A percentile compares a stretch with the other conserved stretches of the same genome.
Evolutionary conservation across 2,888 invertebrate genomes (phyloP).

Genomic region (Petrophora chlorosata): DNA sequence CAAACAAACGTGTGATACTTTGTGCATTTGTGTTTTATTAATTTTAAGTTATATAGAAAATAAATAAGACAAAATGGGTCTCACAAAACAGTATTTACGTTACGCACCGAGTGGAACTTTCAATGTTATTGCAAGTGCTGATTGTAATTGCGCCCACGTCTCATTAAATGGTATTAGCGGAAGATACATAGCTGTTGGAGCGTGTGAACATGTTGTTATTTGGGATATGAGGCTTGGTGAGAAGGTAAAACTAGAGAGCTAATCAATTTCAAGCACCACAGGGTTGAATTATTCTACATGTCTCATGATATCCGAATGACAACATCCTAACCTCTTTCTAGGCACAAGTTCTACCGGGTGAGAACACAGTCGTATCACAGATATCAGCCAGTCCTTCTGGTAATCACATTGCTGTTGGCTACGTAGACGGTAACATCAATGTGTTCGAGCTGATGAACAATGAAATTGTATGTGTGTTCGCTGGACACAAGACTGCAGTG

Average conservation of each 20-base stretch:
- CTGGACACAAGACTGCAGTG: slow-evolving; percentile 94
- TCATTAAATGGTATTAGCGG: slow-evolving; percentile 90
- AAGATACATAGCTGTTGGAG: slow-evolving; percentile 94
- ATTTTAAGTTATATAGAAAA: slow-evolving; percentile 11
- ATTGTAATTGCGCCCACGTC: slow-evolving; percentile 92
- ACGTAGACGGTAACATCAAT: slow-evolving; percentile 93
- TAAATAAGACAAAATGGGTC: slow-evolving; percentile 85
- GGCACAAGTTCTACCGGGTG: slow-evolving; percentile 91
- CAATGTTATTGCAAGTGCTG: slow-evolving; percentile 92
- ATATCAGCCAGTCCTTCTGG: slow-evolving; percentile 90
- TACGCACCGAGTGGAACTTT: slow-evolving; percentile 93
- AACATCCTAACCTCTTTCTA: slow-evolving; percentile 54
- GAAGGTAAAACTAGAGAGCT: slow-evolving; percentile 81
- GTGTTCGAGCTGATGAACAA: slow-evolving; percentile 90
- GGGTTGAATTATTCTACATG: neutral
- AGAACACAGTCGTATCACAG: slow-evolving; percentile 90
- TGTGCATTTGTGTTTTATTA: neutral
- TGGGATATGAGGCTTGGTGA: slow-evolving; percentile 96
- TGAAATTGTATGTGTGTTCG: slow-evolving; percentile 88
- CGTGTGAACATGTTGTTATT: slow-evolving; percentile 95
- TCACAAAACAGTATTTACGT: slow-evolving; percentile 97
- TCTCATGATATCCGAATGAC: neutral
- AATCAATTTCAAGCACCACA: neutral
- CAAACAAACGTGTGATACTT: no score
- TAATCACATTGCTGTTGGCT: slow-evolving; percentile 94